Conservation (phyloP, 1,140 invertebrate genomes). For the Monomorium pharaonis region DNA sequence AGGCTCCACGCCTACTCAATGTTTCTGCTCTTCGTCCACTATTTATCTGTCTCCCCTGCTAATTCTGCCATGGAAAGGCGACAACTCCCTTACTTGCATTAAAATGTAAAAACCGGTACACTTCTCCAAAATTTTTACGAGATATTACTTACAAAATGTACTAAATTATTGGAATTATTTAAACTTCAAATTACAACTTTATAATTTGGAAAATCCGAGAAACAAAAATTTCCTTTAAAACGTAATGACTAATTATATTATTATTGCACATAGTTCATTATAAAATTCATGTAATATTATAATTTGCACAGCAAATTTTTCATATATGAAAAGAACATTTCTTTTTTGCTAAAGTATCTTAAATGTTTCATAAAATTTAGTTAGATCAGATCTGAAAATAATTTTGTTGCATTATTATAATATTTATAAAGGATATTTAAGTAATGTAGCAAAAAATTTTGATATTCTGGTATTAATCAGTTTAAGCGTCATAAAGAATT, state of each 20-base stretch:
- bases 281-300: not conserved
- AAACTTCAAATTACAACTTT: not conserved
- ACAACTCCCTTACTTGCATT: constrained; percentile 56
- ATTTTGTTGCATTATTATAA: too few relatives aligned
- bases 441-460: too few relatives aligned
- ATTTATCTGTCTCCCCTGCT: constrained; percentile 80
- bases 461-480: too few relatives aligned
- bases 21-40: constrained; percentile 78
- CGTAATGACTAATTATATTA: not conserved
- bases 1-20: constrained; percentile 82
- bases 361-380: too few relatives aligned
- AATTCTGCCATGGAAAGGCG: constrained; percentile 78
- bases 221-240: not conserved
- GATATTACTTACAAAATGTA: not conserved
- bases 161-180: not conserved
- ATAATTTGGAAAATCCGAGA: not conserved
- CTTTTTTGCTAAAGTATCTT: too few relatives aligned
- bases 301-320: not conserved
- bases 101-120: constrained; percentile 37
- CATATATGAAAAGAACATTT: too few relatives aligned
- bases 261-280: not conserved
- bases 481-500: too few relatives aligned
- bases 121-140: not conserved
- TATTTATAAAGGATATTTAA: too few relatives aligned
- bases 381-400: too few relatives aligned